Base-by-base conservation (phyloP, 2,888 invertebrate species). In the Hylaea fasciaria region DNA sequence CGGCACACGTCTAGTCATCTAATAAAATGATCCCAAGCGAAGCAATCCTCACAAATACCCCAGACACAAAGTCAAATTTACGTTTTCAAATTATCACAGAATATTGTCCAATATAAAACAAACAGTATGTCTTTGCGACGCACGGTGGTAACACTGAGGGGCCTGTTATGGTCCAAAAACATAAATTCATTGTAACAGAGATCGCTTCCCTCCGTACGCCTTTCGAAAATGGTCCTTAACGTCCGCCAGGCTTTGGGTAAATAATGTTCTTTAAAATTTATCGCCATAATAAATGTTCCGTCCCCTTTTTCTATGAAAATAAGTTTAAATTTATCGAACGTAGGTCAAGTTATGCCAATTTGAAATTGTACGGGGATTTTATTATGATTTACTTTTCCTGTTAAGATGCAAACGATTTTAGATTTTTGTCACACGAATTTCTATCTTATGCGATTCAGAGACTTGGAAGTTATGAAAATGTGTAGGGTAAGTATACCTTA, bases 231-330 rank as follows among this genome's bases (percentile, higher is more conserved):
- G 89, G 89, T 85, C 86, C 85, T 86, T 89, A 87, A 86, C 86
- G 90, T 91, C 91, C 80, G 77, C 83, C 80, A 80, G 82, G 91
- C 91, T 92, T 90, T 91, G 85, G 85, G 87, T 87, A 89, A 91
- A 91, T 91, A 91, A 90, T 90, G 91, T 88, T 87, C 83, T 81
- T 81, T 80, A 69, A 86, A 91, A 92, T 91, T 92, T 91, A 92
- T 91, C 77, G 87, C 85, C 74, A 84, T 87, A 90, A 91, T 91
- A 90, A 91, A 91, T 87, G 89, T 83, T 81, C 76, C 80, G 81
- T 82, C 84, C 85, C 85, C 87, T 86, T 88, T 89, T 89, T 85
- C 86, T 90, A 89, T 86, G 87, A 86, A 86, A 87, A 89, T 89
- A 88, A 89, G 81, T 89, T 88, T 82, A 85, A 88, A 89, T 90